phyloP scores from a whole-genome alignment of 2,113 vertebrate species.

The Antechinus flavipes region DNA sequence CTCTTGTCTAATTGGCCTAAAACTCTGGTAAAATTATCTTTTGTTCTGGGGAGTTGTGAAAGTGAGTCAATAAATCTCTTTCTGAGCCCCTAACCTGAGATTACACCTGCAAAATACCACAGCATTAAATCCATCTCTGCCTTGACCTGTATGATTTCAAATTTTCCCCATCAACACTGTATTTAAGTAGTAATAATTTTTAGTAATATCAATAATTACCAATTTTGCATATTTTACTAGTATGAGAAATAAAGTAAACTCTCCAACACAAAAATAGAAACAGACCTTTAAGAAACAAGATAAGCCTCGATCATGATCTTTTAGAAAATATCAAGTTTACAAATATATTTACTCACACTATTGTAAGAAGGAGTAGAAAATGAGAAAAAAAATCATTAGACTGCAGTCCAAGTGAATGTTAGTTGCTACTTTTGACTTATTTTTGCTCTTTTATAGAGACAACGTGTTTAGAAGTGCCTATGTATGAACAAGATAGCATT shows the following conservation, averaged over 20 bases:
- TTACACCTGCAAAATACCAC: neutral
- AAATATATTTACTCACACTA: neutral
- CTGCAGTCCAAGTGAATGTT: neutral
- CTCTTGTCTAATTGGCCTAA: neutral
- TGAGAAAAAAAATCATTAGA: neutral
- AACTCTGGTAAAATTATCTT: neutral
- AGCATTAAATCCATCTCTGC: neutral
- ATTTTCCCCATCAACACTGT: neutral
- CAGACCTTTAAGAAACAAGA: neutral
- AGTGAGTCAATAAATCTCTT: neutral
- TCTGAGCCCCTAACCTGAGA: neutral
- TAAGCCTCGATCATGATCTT: neutral
- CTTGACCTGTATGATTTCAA: neutral
- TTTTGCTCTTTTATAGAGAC: neutral
- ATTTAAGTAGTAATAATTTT: neutral
- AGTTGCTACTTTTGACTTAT: neutral
- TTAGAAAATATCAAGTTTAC: neutral
- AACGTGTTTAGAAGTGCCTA: neutral
- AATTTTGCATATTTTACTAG: neutral
- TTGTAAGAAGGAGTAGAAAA: neutral
- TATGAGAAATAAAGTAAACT: neutral
- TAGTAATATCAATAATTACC: neutral
- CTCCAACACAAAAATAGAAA: neutral
- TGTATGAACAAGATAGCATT: neutral
- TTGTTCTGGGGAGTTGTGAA: neutral